These are phyloP conservation scores for Caenorhabditis sp. DNA, from an alignment of 2,888 invertebrate genomes.

Conservation along the genomic window DNA sequence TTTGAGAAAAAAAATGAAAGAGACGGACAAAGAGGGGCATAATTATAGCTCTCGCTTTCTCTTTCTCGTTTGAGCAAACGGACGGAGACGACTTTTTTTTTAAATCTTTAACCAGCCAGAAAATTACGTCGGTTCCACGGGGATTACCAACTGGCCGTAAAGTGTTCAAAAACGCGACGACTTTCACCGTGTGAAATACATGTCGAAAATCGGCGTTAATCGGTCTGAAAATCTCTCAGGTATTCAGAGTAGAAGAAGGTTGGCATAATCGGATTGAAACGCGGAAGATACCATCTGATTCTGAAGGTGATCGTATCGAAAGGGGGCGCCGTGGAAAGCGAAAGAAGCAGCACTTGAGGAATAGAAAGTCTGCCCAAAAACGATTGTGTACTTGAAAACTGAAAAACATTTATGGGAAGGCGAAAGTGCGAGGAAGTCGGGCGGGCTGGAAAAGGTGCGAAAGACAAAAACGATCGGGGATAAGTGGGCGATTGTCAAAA, in stretches of 20 bases:
- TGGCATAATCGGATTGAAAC: constrained; percentile 51
- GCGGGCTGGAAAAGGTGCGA: too few relatives aligned
- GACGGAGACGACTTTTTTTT: too few relatives aligned
- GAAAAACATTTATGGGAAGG: constrained; percentile 35
- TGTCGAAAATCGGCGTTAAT: constrained; percentile 23
- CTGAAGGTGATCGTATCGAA: constrained; percentile 47
- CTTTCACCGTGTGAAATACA: background rate
- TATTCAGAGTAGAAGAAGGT: constrained; percentile 16
- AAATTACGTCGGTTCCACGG: constrained; percentile 23
- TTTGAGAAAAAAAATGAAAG: background rate
- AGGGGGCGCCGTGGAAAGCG: constrained; percentile 13
- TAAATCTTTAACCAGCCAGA: too few relatives aligned
- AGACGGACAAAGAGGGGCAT: too few relatives aligned
- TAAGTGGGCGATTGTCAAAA: constrained; percentile 40
- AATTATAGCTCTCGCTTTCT: too few relatives aligned
- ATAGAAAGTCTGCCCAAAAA: constrained; percentile 10
- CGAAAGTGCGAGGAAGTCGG: constrained; percentile 17
- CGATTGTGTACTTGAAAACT: constrained; percentile 41
- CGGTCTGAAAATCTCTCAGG: constrained; percentile 40
- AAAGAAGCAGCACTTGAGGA: constrained; percentile 24
- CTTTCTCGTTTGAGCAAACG: background rate
- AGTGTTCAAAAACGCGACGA: background rate
- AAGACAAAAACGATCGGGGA: constrained; percentile 21
- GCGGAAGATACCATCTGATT: constrained; percentile 37
- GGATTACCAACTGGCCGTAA: background rate